phyloP scores from a whole-genome alignment of 2,113 vertebrate species.

The Peromyscus maniculatus region DNA sequence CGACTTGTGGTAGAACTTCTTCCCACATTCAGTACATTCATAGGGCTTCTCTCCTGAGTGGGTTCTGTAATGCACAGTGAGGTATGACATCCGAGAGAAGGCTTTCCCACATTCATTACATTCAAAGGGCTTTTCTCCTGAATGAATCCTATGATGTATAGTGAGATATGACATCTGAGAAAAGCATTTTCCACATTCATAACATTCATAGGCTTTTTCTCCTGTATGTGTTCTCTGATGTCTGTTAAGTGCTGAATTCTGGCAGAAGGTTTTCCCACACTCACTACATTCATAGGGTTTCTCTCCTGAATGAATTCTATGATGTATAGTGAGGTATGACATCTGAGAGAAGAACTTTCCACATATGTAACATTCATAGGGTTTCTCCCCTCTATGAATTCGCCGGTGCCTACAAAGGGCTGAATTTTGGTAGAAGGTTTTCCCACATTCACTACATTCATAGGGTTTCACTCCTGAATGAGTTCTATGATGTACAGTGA shows the following conservation, averaged over 20 bases:
- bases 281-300: constrained; percentile 83
- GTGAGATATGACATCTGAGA: constrained; percentile 69
- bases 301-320: constrained; percentile 84
- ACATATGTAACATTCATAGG: constrained; percentile 81
- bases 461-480: constrained; percentile 84
- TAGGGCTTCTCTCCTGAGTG: constrained; percentile 84
- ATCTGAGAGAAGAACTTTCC: constrained; percentile 84
- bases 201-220: constrained; percentile 82
- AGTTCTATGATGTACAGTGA: constrained; percentile 83
- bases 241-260: constrained; percentile 80
- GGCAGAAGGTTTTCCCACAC: constrained; percentile 84
- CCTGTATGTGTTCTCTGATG: constrained; percentile 84
- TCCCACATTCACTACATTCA: constrained; percentile 82
- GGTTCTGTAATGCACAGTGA: constrained; percentile 80
- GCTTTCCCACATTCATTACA: constrained; percentile 65
- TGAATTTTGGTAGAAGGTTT: constrained; percentile 84
- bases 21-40: constrained; percentile 80
- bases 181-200: constrained; percentile 75
- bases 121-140: constrained; percentile 65
- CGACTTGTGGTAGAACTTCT: constrained; percentile 82
- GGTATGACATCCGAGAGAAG: constrained; percentile 68
- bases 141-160: constrained; percentile 64
- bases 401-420: constrained; percentile 81
- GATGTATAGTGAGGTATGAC: constrained; percentile 82
- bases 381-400: constrained; percentile 83